These are phyloP conservation scores for Malacoraja senta DNA, from an alignment of 2,797 vertebrate genomes.

Conservation along the genomic window DNA sequence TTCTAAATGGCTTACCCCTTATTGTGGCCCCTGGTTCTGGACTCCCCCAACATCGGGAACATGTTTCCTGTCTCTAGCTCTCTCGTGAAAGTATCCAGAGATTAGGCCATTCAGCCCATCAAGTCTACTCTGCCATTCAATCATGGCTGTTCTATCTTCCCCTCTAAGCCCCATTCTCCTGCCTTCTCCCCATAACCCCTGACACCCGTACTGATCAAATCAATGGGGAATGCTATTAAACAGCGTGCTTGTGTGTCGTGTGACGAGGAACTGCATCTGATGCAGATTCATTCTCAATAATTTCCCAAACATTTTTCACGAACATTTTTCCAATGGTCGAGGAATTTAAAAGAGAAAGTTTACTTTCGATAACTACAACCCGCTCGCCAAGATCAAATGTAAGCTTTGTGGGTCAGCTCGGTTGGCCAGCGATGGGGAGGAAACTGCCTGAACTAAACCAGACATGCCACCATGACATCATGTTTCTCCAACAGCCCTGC, in stretches of 20 bases:
- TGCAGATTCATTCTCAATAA: neutral
- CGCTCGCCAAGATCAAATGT: neutral
- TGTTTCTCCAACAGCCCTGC: neutral
- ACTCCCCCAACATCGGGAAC: too few species aligned
- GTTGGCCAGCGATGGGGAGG: neutral
- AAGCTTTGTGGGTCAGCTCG: neutral
- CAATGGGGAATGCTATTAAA: too few species aligned
- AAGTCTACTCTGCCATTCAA: too few species aligned
- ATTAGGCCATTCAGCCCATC: too few species aligned
- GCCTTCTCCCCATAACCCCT: too few species aligned
- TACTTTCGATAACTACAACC: neutral
- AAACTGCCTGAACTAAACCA: slow-evolving; percentile 24
- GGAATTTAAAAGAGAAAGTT: neutral
- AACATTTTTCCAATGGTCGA: neutral
- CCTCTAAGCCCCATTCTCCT: too few species aligned
- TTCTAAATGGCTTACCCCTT: too few species aligned
- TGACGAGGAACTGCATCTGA: neutral
- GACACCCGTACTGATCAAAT: neutral
- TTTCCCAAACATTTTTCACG: too few species aligned
- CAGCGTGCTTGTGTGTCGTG: neutral
- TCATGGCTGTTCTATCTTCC: too few species aligned
- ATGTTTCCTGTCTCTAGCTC: too few species aligned
- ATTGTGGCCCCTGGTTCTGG: too few species aligned
- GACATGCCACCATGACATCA: slow-evolving; percentile 26
- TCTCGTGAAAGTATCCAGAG: too few species aligned